These are phyloP conservation scores for Montipora foliosa DNA, from an alignment of 64 coral and sea anemone genomes.

Conservation along the genomic window DNA sequence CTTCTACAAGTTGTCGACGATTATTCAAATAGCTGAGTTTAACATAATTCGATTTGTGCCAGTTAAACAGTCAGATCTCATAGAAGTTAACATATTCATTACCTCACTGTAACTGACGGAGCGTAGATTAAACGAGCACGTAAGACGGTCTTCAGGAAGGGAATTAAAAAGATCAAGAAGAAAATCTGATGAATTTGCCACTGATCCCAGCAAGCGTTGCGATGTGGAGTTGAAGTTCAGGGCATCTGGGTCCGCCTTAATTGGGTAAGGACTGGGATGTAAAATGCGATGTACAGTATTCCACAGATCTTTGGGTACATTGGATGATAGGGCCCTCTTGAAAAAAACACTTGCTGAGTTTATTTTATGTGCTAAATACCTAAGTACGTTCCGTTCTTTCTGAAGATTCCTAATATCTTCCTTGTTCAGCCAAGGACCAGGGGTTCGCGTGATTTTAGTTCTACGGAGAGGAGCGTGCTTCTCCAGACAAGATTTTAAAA, in stretches of 20 bases:
- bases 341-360: conserved; percentile 4
- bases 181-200: conserved; percentile 18
- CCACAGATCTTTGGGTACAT: conserved; percentile 19
- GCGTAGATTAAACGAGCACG: neutral
- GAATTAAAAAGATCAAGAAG: conserved; percentile 43
- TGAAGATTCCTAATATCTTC: conserved; percentile 37
- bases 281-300: conserved; percentile 26
- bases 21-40: conserved; percentile 26
- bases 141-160: neutral
- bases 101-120: conserved; percentile 35
- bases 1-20: conserved; percentile 33
- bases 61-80: conserved; percentile 24
- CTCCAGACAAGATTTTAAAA: conserved; percentile 53
- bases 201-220: conserved; percentile 9
- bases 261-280: conserved; percentile 9
- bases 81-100: conserved; percentile 16
- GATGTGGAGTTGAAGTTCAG: conserved; percentile 42
- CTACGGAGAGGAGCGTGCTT: conserved; percentile 28
- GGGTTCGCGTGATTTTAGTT: conserved; percentile 18
- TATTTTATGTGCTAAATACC: conserved; percentile 9
- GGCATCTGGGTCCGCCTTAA: conserved; percentile 32
- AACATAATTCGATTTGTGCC: neutral
- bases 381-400: conserved; percentile 1
- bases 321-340: conserved; percentile 39
- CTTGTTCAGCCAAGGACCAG: conserved; percentile 44